Evolutionary conservation across 1,140 invertebrate genomes (phyloP).

Genomic region (Notospermus geniculatus): DNA sequence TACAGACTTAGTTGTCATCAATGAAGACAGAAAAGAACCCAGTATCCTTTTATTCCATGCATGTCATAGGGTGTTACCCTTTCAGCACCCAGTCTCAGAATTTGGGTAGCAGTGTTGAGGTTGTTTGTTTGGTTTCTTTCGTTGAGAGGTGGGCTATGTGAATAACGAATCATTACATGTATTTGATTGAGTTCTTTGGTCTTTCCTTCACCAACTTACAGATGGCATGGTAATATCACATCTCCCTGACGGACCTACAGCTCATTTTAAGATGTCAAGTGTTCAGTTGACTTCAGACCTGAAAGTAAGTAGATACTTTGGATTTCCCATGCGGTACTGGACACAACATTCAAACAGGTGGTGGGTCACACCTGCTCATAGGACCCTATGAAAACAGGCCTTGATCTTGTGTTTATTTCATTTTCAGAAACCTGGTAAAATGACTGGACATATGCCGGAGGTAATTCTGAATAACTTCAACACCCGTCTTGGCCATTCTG

Average conservation of each 20-base stretch:
- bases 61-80: no score
- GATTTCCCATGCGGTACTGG: neutral
- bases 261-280: slow-evolving; percentile 68
- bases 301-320: slow-evolving; percentile 57
- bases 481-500: slow-evolving; percentile 84
- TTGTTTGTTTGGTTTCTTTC: neutral
- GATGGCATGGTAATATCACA: slow-evolving; percentile 89
- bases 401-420: neutral
- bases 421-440: slow-evolving; percentile 54
- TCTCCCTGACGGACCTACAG: slow-evolving; percentile 93
- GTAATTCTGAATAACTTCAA: slow-evolving; percentile 96
- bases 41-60: slow-evolving; percentile 69
- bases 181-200: slow-evolving; percentile 7
- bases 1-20: slow-evolving; percentile 89
- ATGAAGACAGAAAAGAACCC: slow-evolving; percentile 88
- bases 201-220: slow-evolving; percentile 38
- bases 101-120: neutral
- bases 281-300: slow-evolving; percentile 59
- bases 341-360: neutral
- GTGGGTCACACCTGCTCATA: no score
- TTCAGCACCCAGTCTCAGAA: neutral
- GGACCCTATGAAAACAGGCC: no score
- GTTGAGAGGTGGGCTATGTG: neutral
- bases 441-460: slow-evolving; percentile 85
- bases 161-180: slow-evolving; percentile 7